Evolutionary conservation across 2,797 vertebrate species (phyloP).

Genomic region (Crenichthys baileyi): DNA sequence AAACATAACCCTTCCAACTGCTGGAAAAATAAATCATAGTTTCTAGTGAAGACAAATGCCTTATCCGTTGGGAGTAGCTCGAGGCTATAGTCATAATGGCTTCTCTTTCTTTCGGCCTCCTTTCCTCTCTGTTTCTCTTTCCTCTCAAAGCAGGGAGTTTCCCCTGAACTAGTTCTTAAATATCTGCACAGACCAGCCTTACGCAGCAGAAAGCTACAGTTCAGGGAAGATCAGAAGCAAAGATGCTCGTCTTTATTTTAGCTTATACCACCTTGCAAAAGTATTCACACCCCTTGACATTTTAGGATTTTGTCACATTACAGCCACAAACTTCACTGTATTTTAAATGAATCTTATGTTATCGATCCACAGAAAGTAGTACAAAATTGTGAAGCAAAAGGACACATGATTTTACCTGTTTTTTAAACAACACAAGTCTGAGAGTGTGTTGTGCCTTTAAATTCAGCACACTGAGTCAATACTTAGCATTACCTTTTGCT

Average conservation of each 20-base stretch:
- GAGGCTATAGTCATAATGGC: slow-evolving; percentile 77
- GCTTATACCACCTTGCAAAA: not conserved
- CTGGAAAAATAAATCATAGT: slow-evolving; percentile 82
- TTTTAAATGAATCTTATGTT: not conserved
- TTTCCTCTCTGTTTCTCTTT: slow-evolving; percentile 47
- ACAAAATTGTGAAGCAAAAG: not conserved
- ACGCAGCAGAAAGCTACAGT: slow-evolving; percentile 42
- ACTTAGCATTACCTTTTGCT: not conserved
- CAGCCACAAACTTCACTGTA: not conserved
- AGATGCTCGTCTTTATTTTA: slow-evolving; percentile 32
- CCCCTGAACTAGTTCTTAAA: slow-evolving; percentile 57
- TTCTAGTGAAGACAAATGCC: slow-evolving; percentile 82
- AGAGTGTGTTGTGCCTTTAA: not conserved
- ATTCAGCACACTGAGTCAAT: too few species aligned
- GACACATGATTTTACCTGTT: not conserved
- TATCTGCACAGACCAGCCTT: slow-evolving; percentile 55
- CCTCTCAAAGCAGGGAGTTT: slow-evolving; percentile 73
- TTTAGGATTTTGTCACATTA: not conserved
- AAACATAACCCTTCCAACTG: slow-evolving; percentile 79
- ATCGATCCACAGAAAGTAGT: too few species aligned
- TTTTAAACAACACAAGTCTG: not conserved
- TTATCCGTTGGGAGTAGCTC: slow-evolving; percentile 76
- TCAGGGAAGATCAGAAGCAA: slow-evolving; percentile 21
- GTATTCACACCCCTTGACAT: not conserved
- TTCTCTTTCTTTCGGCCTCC: slow-evolving; percentile 36